Conservation (phyloP, 2,113 vertebrate species). For the Thunnus thynnus region DNA sequence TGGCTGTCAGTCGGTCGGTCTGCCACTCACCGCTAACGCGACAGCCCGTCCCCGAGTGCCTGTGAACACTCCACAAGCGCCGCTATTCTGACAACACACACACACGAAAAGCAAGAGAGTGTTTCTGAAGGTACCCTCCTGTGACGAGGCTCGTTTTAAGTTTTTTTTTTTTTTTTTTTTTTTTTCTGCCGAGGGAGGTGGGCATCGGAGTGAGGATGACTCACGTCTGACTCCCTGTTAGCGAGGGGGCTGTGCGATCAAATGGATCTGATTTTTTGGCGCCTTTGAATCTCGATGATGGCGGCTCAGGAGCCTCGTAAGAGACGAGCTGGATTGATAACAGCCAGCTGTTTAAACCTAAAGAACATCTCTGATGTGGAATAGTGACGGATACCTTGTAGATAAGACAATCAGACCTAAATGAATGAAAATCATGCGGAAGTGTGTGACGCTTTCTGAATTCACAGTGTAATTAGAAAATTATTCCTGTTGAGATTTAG, state of each 20-base stretch:
- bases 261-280: constrained; percentile 38
- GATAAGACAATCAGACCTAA: neutral
- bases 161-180: neutral
- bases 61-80: constrained; percentile 65
- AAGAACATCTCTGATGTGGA: constrained; percentile 44
- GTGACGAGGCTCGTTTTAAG: constrained; percentile 68
- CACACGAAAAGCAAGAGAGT: constrained; percentile 34
- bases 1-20: constrained; percentile 74
- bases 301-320: constrained; percentile 22
- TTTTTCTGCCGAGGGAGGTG: constrained; percentile 26
- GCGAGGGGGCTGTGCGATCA: constrained; percentile 45
- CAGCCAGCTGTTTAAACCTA: constrained; percentile 51
- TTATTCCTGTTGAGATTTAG: constrained; percentile 22
- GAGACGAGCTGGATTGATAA: constrained; percentile 32
- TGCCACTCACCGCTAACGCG: constrained; percentile 74
- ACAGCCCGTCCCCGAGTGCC: constrained; percentile 73
- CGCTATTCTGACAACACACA: constrained; percentile 68
- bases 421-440: neutral
- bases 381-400: constrained; percentile 6
- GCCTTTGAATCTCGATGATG: constrained; percentile 46
- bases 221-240: constrained; percentile 61
- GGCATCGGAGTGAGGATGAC: constrained; percentile 54
- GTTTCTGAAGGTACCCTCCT: constrained; percentile 68
- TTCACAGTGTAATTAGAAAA: constrained; percentile 3
- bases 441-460: neutral